Percentiles rank a stretch among this genome's conserved stretches.
These are phyloP conservation scores for Brenthis hecate DNA, from an alignment of 2,888 invertebrate species.

Conservation along the genomic window DNA sequence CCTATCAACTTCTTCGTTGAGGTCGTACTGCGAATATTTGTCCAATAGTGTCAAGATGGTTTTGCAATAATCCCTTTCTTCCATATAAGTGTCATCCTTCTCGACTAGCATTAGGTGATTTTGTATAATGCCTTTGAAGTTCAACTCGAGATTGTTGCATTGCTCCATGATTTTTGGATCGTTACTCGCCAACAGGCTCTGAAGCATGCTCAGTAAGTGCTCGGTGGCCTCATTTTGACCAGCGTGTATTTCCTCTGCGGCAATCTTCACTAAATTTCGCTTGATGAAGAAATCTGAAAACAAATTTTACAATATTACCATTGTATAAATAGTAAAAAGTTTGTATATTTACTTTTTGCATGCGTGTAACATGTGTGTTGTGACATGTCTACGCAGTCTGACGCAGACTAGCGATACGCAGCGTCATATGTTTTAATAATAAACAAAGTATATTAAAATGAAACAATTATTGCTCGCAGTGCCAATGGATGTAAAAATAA, in stretches of 20 bases:
- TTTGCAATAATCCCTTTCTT: slow-evolving; percentile 61
- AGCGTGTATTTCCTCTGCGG: slow-evolving; percentile 51
- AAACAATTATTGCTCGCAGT: too few species aligned
- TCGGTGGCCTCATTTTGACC: slow-evolving; percentile 58
- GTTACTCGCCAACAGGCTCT: slow-evolving; percentile 47
- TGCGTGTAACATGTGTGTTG: too few species aligned
- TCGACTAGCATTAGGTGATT: slow-evolving; percentile 53
- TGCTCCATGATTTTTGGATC: slow-evolving; percentile 51
- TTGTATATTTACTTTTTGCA: neutral
- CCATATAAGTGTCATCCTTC: slow-evolving; percentile 51
- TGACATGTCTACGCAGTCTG: too few species aligned
- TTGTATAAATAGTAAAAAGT: neutral
- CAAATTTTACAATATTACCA: neutral
- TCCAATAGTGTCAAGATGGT: slow-evolving; percentile 48
- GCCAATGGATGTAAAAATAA: too few species aligned
- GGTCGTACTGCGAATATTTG: slow-evolving; percentile 39
- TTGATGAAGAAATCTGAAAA: slow-evolving; percentile 59
- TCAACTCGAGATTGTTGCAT: slow-evolving; percentile 50
- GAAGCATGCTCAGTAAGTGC: slow-evolving; percentile 60
- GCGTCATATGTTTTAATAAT: too few species aligned
- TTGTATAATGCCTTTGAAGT: slow-evolving; percentile 52
- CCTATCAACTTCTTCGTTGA: slow-evolving; percentile 56
- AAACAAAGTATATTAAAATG: too few species aligned
- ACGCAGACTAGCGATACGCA: too few species aligned
- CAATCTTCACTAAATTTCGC: slow-evolving; percentile 52